Evolutionary conservation across 2,797 vertebrate genomes (phyloP).

Genomic region (Hydrocynus forskahlii): DNA sequence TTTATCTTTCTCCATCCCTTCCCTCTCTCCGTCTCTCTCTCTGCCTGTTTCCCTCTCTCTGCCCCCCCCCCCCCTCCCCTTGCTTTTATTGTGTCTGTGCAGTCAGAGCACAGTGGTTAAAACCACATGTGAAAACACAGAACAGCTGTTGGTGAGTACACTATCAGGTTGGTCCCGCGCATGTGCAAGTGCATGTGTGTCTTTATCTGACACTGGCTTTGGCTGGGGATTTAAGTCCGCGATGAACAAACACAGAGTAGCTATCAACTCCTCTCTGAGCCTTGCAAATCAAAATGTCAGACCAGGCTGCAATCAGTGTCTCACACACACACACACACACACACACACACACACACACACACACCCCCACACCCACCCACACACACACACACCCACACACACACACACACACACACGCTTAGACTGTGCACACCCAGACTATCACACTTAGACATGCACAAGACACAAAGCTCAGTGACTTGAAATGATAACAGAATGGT

Average conservation of each 20-base stretch:
- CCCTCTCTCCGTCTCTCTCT: background rate
- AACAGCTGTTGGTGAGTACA: background rate
- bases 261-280: conserved; percentile 53
- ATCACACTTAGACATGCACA: background rate
- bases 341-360: background rate
- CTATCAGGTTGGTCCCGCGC: conserved; percentile 17
- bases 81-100: background rate
- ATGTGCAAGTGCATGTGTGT: conserved; percentile 5
- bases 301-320: conserved; percentile 50
- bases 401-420: too few relatives aligned
- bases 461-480: conserved; percentile 19
- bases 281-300: conserved; percentile 60
- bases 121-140: conserved; percentile 17
- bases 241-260: conserved; percentile 50
- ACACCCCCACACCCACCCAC: conserved; percentile 10
- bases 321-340: conserved; percentile 15
- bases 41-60: background rate
- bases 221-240: conserved; percentile 43
- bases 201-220: conserved; percentile 23
- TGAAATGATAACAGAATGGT: conserved; percentile 48
- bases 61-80: background rate
- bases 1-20: background rate
- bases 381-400: too few relatives aligned
- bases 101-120: background rate
- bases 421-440: conserved; percentile 4